A percentile compares a stretch with the other conserved stretches of the same genome.
Evolutionary conservation across 2,888 invertebrate species (phyloP).

Genomic region (Agonopterix arenella): DNA sequence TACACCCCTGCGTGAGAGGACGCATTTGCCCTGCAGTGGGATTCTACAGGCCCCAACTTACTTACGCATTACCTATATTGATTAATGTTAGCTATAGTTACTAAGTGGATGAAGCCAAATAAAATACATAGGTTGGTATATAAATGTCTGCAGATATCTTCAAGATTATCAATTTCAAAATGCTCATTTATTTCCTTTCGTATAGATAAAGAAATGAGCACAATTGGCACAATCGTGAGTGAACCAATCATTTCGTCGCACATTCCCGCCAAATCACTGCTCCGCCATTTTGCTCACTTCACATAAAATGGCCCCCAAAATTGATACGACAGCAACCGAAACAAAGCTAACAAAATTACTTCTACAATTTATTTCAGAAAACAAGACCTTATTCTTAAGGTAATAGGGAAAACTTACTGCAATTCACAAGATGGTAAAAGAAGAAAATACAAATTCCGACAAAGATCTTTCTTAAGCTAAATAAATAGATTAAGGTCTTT

Average conservation of each 20-base stretch:
- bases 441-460: neutral
- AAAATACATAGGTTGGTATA: too few species aligned
- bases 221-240: neutral
- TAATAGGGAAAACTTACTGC: neutral
- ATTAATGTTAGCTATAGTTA: too few species aligned
- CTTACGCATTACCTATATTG: too few species aligned
- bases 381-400: neutral
- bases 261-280: neutral
- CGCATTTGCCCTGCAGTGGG: too few species aligned
- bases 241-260: neutral
- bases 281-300: neutral
- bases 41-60: too few species aligned
- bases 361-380: too few species aligned
- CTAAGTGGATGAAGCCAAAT: too few species aligned
- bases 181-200: too few species aligned
- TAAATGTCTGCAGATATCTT: too few species aligned
- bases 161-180: too few species aligned
- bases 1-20: too few species aligned
- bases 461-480: neutral
- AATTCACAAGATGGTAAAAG: neutral
- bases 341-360: neutral
- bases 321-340: neutral
- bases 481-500: neutral
- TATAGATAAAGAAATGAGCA: neutral
- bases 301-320: neutral